Percentiles rank a stretch among this genome's conserved stretches.
Evolutionary conservation across 2,888 invertebrate genomes (phyloP).

Genomic region (Odontomyia ornata): DNA sequence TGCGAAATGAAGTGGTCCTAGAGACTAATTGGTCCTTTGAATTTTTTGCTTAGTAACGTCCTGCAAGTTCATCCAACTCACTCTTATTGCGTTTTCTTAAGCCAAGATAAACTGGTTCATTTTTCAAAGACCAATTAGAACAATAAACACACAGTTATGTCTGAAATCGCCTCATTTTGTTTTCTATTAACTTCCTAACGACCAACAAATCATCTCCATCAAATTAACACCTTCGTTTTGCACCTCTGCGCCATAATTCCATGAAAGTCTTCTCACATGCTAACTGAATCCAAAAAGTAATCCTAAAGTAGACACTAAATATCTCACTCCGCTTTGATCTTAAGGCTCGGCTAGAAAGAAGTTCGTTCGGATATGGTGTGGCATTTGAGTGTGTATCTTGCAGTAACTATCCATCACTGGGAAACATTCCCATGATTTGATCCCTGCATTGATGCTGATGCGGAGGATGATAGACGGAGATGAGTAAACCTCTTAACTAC

Average conservation of each 20-base stretch:
- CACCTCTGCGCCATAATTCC: not conserved
- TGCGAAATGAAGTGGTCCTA: not conserved
- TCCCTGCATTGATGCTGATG: not conserved
- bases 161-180: too few species aligned
- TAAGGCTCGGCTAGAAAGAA: not conserved
- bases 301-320: conserved; percentile 1
- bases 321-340: conserved; percentile 15
- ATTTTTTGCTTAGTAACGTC: not conserved
- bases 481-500: not conserved
- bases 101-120: too few species aligned
- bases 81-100: too few species aligned
- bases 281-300: conserved; percentile 13
- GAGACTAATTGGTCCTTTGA: not conserved
- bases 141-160: too few species aligned
- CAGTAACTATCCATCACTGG: not conserved
- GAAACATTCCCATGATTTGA: conserved; percentile 11
- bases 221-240: not conserved
- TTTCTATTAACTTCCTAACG: not conserved
- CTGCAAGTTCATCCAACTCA: too few species aligned
- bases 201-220: not conserved
- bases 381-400: not conserved
- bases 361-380: not conserved
- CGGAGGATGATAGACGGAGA: not conserved
- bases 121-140: too few species aligned
- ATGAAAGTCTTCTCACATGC: not conserved